A percentile compares a stretch with the other conserved stretches of the same genome.
Conservation (phyloP, 2,113 vertebrate species). For the Antidorcas marsupialis region DNA sequence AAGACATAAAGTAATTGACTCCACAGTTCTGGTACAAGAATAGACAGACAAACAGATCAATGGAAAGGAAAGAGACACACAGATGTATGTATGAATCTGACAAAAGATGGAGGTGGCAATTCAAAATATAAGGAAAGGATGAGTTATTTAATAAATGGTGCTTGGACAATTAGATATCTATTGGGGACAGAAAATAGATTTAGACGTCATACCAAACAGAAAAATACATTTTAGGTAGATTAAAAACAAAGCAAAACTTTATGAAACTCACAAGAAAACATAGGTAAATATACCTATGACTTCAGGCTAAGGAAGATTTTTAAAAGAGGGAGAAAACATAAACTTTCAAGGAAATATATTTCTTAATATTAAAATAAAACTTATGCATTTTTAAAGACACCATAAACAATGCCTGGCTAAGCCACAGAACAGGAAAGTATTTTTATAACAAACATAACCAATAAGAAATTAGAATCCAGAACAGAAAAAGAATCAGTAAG, state of each 20-base stretch:
- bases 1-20: neutral
- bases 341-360: neutral
- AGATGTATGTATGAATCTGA: neutral
- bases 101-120: neutral
- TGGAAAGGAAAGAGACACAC: neutral
- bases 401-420: neutral
- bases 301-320: neutral
- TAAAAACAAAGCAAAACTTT: neutral
- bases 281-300: neutral
- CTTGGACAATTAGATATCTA: neutral
- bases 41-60: neutral
- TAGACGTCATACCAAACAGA: neutral
- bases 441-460: neutral
- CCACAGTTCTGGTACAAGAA: neutral
- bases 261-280: slow-evolving; percentile 14
- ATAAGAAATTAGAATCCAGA: neutral
- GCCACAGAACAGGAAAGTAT: neutral
- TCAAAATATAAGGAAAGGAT: neutral
- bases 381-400: neutral
- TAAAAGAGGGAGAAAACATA: neutral
- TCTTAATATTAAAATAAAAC: neutral
- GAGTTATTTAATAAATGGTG: neutral
- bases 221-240: neutral
- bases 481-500: neutral
- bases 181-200: neutral